phyloP scores from a whole-genome alignment of 2,888 invertebrate species.

The Trichopria drosophilae region DNA sequence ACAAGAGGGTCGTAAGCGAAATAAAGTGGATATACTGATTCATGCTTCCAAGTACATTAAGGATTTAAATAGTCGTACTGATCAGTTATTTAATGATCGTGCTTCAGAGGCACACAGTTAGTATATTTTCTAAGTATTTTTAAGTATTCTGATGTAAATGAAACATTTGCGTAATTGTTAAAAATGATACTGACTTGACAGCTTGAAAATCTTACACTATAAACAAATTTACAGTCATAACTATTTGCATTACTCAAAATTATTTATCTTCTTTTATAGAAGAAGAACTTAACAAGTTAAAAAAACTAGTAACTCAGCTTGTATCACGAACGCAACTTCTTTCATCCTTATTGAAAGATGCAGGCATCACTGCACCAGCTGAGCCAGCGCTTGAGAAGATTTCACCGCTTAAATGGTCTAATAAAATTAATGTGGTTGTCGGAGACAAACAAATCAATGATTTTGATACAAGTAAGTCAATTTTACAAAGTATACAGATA shows the following conservation, averaged over 20 bases:
- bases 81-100: slow-evolving; percentile 49
- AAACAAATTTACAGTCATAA: no score
- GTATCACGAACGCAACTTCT: slow-evolving; percentile 53
- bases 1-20: slow-evolving; percentile 63
- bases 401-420: slow-evolving; percentile 55
- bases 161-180: background rate
- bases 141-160: background rate
- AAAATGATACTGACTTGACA: no score
- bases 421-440: slow-evolving; percentile 53
- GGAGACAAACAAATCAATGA: slow-evolving; percentile 18
- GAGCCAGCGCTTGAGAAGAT: slow-evolving; percentile 56
- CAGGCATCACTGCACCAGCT: slow-evolving; percentile 54
- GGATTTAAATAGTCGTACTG: slow-evolving; percentile 53
- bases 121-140: slow-evolving; percentile 22
- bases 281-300: slow-evolving; percentile 53
- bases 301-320: slow-evolving; percentile 52
- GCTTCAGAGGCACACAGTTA: slow-evolving; percentile 54
- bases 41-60: slow-evolving; percentile 57
- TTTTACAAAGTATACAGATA: background rate
- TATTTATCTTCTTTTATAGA: slow-evolving; percentile 41
- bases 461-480: slow-evolving; percentile 24
- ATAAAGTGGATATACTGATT: slow-evolving; percentile 61
- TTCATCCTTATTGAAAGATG: slow-evolving; percentile 51
- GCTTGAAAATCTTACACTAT: no score
- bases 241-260: no score